Percentiles rank a stretch among this genome's conserved stretches.
Conservation (phyloP, 2,888 invertebrate species). For the Pristionchus arcanus region DNA sequence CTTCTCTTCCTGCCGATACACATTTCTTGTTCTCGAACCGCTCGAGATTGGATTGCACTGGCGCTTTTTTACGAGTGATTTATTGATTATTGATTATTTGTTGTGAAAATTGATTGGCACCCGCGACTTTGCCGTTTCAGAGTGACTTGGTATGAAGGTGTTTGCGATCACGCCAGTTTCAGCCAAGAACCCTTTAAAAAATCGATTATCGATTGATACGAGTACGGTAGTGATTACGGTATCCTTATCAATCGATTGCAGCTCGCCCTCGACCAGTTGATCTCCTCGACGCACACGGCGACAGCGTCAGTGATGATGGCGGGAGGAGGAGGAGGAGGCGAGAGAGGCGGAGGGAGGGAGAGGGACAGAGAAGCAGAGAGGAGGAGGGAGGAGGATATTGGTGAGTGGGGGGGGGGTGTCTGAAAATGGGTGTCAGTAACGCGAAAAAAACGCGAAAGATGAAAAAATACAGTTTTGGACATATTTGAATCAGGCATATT, state of each 20-base stretch:
- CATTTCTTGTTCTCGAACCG: constrained; percentile 19
- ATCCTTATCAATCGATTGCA: not conserved
- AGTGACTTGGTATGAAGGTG: not conserved
- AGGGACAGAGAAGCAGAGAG: not conserved
- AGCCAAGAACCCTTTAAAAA: not conserved
- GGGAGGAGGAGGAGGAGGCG: not conserved
- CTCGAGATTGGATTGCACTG: not conserved
- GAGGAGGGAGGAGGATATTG: constrained; percentile 40
- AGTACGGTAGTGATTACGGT: no score
- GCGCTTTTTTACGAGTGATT: not conserved
- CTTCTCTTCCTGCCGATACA: no score
- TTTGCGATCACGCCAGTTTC: not conserved
- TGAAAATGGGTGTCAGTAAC: not conserved
- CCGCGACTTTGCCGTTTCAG: not conserved
- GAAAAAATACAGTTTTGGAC: no score
- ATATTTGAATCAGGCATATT: no score
- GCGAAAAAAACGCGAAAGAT: no score
- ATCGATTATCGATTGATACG: not conserved
- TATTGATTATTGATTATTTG: not conserved
- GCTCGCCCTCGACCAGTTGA: constrained; percentile 53
- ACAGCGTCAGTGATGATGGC: not conserved
- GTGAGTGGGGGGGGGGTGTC: not conserved
- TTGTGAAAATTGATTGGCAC: not conserved
- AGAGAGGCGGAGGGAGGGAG: not conserved
- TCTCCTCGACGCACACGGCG: constrained; percentile 30